A percentile compares a stretch with the other conserved stretches of the same genome.
Evolutionary conservation across 1,140 invertebrate species (phyloP).

Genomic region (Drosophila rufa): DNA sequence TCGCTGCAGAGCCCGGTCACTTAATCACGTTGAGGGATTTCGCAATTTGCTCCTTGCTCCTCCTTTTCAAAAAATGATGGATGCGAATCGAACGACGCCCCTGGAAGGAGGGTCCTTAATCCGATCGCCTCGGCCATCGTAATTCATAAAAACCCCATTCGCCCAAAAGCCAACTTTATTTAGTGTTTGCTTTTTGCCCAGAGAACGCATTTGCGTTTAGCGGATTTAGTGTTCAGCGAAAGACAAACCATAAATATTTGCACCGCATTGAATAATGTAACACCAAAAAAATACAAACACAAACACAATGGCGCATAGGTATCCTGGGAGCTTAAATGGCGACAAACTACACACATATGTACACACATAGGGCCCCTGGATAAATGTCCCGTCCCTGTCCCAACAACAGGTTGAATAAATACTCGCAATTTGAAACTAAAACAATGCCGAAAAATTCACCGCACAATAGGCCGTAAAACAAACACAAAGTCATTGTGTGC

Average conservation of each 20-base stretch:
- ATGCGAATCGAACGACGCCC: conserved; percentile 10
- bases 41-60: conserved; percentile 14
- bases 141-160: conserved; percentile 17
- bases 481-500: conserved; percentile 27
- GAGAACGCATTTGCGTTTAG: conserved; percentile 22
- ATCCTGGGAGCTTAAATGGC: conserved; percentile 24
- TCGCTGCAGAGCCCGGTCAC: conserved; percentile 30
- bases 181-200: conserved; percentile 10
- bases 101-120: conserved; percentile 9
- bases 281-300: neutral
- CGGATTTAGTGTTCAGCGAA: conserved; percentile 31
- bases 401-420: conserved; percentile 57
- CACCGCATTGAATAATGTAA: conserved; percentile 33
- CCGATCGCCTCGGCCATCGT: neutral
- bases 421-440: conserved; percentile 48
- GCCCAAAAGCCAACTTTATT: conserved; percentile 5
- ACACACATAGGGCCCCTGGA: conserved; percentile 5
- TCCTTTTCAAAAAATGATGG: conserved; percentile 27
- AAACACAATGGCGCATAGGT: conserved; percentile 30
- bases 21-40: conserved; percentile 63
- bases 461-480: conserved; percentile 29
- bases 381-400: conserved; percentile 28
- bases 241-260: conserved; percentile 43
- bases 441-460: conserved; percentile 50
- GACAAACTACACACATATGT: conserved; percentile 33